Evolutionary conservation across 2,888 invertebrate genomes (phyloP).

Genomic region (Meandrusa payeni): DNA sequence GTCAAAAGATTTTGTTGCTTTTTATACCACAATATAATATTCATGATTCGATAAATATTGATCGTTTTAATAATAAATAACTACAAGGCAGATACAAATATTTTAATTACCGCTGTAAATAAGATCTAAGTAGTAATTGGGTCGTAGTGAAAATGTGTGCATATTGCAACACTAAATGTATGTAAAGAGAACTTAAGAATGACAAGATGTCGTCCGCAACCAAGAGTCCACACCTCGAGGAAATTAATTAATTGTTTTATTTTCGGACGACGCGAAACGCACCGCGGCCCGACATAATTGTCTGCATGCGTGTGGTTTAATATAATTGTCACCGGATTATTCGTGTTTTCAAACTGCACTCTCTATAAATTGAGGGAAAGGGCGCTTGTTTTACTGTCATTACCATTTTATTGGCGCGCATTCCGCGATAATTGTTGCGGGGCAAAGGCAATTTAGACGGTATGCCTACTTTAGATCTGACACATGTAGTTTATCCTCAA

Average conservation of each 20-base stretch:
- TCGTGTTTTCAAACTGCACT: slow-evolving; percentile 18
- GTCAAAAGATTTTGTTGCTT: too few species aligned
- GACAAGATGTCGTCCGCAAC: slow-evolving; percentile 27
- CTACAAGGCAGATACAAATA: too few species aligned
- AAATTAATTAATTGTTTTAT: slow-evolving; percentile 55
- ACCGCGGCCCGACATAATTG: slow-evolving; percentile 26
- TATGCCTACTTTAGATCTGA: slow-evolving; percentile 11
- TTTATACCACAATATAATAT: too few species aligned
- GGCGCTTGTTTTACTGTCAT: slow-evolving; percentile 18
- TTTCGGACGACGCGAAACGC: slow-evolving; percentile 34
- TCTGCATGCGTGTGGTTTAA: slow-evolving; percentile 23
- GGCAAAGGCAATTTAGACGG: slow-evolving; percentile 16
- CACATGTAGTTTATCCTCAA: slow-evolving; percentile 9
- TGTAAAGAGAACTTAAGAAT: slow-evolving; percentile 15
- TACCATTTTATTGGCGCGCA: slow-evolving; percentile 17
- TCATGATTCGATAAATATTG: too few species aligned
- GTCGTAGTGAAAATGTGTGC: neutral
- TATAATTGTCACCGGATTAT: slow-evolving; percentile 25
- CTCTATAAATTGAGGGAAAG: slow-evolving; percentile 19
- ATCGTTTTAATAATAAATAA: too few species aligned
- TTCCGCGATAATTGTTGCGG: slow-evolving; percentile 12
- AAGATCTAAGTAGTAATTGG: neutral
- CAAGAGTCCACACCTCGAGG: slow-evolving; percentile 35
- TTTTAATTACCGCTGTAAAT: too few species aligned
- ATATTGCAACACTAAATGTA: slow-evolving; percentile 16